phyloP scores from a whole-genome alignment of 1,140 invertebrate species.

The Latrodectus geometricus region DNA sequence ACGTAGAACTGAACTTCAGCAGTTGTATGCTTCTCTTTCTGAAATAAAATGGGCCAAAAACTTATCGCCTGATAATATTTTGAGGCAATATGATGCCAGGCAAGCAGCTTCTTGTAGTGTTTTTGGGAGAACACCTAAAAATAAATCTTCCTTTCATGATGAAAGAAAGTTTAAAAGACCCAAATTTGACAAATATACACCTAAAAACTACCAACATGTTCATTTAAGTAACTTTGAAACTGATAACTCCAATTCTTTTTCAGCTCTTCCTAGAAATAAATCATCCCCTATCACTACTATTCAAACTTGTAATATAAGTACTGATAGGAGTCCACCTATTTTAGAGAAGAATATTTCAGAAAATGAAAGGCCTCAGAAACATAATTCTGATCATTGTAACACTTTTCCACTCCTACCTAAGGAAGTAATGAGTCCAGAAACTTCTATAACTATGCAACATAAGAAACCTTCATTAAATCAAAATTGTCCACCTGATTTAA shows the following conservation, averaged over 20 bases:
- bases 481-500: not conserved
- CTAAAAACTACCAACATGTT: no score
- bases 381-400: not conserved
- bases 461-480: no score
- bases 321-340: not conserved
- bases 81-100: conserved; percentile 19
- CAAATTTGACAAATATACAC: not conserved
- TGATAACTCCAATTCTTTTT: no score
- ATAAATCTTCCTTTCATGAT: not conserved
- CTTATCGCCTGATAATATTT: conserved; percentile 53
- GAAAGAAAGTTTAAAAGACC: not conserved
- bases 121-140: conserved; percentile 14
- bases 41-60: conserved; percentile 53
- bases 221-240: no score
- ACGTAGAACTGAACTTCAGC: conserved; percentile 35
- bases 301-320: no score
- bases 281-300: no score
- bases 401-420: not conserved
- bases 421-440: not conserved
- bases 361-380: not conserved
- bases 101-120: conserved; percentile 39
- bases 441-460: no score
- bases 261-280: no score
- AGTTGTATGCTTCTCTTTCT: conserved; percentile 40
- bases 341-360: not conserved